A percentile compares a stretch with the other conserved stretches of the same genome.
These are phyloP conservation scores for Myanophis thanlyinensis DNA, from an alignment of 2,113 vertebrate species.

Conservation along the genomic window DNA sequence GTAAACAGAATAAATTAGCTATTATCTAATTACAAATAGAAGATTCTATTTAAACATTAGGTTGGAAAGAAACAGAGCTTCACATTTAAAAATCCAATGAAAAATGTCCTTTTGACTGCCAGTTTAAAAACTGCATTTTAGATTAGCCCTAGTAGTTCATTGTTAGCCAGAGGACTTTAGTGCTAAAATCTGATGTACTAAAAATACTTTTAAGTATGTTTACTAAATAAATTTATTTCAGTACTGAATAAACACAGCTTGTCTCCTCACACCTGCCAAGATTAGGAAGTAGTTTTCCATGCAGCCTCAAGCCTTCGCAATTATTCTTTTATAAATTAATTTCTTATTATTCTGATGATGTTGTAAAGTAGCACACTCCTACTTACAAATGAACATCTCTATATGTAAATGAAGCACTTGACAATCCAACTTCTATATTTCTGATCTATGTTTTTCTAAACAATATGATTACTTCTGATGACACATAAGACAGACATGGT, in stretches of 20 bases:
- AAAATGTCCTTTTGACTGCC: not conserved
- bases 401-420: not conserved
- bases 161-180: not conserved
- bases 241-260: not conserved
- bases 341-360: not conserved
- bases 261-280: not conserved
- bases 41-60: not conserved
- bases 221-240: not conserved
- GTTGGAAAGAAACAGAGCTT: not conserved
- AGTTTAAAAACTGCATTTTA: not conserved
- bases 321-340: not conserved
- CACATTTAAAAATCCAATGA: not conserved
- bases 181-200: not conserved
- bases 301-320: not conserved
- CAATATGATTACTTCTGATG: not conserved
- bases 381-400: slow-evolving; percentile 31
- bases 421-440: not conserved
- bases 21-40: not conserved
- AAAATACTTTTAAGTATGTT: not conserved
- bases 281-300: not conserved
- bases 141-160: not conserved
- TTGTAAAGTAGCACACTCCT: not conserved
- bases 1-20: not conserved
- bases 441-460: slow-evolving; percentile 13
- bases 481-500: not conserved